Percentiles rank a stretch among this genome's conserved stretches.
These are phyloP conservation scores for Strigops habroptila DNA, from an alignment of 2,113 vertebrate genomes.

Conservation along the genomic window DNA sequence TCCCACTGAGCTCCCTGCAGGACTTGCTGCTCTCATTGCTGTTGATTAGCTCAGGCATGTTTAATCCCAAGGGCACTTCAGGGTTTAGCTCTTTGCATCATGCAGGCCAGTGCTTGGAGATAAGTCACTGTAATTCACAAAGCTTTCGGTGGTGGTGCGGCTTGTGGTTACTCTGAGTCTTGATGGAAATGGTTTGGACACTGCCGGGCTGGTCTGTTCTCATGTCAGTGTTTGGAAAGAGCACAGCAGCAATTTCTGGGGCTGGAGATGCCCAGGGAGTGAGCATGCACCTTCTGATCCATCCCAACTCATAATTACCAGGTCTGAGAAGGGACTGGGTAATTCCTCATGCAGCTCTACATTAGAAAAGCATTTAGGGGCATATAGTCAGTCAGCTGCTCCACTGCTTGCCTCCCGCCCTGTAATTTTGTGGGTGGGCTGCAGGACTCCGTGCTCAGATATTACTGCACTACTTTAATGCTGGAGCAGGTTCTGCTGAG, in stretches of 20 bases:
- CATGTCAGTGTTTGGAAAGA: not conserved
- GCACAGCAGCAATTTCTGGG: not conserved
- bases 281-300: not conserved
- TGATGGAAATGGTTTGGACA: not conserved
- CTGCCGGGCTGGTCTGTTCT: accelerated
- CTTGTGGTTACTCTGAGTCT: not conserved
- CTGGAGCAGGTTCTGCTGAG: not conserved
- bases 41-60: not conserved
- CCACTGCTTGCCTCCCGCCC: not conserved
- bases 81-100: not conserved
- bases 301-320: accelerated
- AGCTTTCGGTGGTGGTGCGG: not conserved
- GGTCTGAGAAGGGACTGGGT: not conserved
- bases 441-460: not conserved
- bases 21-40: not conserved
- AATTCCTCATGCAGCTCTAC: not conserved
- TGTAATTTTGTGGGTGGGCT: not conserved
- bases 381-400: not conserved
- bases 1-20: not conserved
- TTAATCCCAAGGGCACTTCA: not conserved
- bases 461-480: not conserved
- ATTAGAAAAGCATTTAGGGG: not conserved
- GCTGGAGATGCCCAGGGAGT: not conserved
- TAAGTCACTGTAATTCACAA: not conserved
- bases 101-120: not conserved